These are phyloP conservation scores for Planococcus citri DNA, from an alignment of 1,140 invertebrate species.

Conservation along the genomic window DNA sequence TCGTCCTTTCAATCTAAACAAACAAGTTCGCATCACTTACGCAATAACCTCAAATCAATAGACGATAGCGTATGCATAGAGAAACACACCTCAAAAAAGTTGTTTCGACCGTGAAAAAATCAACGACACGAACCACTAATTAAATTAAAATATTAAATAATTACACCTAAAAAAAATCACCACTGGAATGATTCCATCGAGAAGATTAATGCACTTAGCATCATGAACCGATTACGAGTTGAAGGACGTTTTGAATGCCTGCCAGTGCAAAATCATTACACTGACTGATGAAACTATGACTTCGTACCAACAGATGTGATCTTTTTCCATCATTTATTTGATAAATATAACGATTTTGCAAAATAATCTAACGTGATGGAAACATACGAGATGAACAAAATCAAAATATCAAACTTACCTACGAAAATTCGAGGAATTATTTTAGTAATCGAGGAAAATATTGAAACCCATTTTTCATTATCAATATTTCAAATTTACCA, in stretches of 20 bases:
- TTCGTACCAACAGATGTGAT: not conserved
- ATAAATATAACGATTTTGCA: not conserved
- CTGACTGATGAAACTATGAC: not conserved
- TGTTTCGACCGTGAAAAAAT: not conserved
- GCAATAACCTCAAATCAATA: not conserved
- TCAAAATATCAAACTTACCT: not conserved
- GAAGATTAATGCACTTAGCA: conserved; percentile 3
- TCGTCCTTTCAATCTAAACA: not conserved
- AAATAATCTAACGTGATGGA: not conserved
- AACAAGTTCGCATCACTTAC: not conserved
- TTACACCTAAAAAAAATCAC: not conserved
- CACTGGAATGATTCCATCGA: not conserved
- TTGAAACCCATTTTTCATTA: not conserved
- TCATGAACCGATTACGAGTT: not conserved
- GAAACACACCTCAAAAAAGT: not conserved
- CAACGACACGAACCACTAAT: not conserved
- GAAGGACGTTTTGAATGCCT: not conserved
- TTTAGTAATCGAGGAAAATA: not conserved
- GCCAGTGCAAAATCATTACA: not conserved
- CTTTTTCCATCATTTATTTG: not conserved
- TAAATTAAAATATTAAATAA: conserved; percentile 5
- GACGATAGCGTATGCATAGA: no score
- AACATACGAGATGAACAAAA: not conserved
- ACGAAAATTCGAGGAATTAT: not conserved
- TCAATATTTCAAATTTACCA: not conserved